Base-by-base conservation (phyloP, 2,888 invertebrate genomes). In the Idaea dimidiata region DNA sequence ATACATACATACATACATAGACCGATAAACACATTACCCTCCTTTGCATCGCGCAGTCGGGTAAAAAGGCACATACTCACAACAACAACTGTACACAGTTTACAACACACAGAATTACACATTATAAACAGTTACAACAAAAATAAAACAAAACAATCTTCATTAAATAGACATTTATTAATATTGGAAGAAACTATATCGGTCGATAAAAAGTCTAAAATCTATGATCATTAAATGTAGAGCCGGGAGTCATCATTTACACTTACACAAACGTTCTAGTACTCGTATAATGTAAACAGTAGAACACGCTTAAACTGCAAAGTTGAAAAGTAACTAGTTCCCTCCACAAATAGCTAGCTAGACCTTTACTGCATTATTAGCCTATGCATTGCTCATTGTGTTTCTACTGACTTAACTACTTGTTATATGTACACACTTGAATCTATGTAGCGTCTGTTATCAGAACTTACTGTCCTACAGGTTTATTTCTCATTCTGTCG, bases 181-280 rank as follows among this genome's bases (percentile, higher is more conserved):
- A 32, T 2, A 32, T 6, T 32, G 7, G 32, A 10, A 32, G 8
- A 43, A 24, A 43, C 43, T 43, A 43, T 43, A 43, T 43, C 43
- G 43, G 14, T 43, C 43, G 43, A 43, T 43, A 43, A 43, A 10
- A 43, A 14, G 43, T 43, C 8, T 8, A 14, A 87, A 80, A 78
- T 77, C 72, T 43, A 14, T 43, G 8, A 43, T 43, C 43, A 10
- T 43, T 43, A 67, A 80, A 81, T 81, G 76, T 77, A 77, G 79
- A 80, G 81, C 75, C 76, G 76, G 67, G 75, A 84, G 80, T 85
- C 86, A 86, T 86, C 85, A 86, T 83, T 87, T 86, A 81, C 81
- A 80, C 83, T 84, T 78, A 75, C 81, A 83, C 76, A 82, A 82
- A 80, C 80, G 79, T 74, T 82, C 24, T 43, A 14, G 43, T 43